These are phyloP conservation scores for Eurytoma californica DNA, from an alignment of 2,888 invertebrate species.

Conservation along the genomic window DNA sequence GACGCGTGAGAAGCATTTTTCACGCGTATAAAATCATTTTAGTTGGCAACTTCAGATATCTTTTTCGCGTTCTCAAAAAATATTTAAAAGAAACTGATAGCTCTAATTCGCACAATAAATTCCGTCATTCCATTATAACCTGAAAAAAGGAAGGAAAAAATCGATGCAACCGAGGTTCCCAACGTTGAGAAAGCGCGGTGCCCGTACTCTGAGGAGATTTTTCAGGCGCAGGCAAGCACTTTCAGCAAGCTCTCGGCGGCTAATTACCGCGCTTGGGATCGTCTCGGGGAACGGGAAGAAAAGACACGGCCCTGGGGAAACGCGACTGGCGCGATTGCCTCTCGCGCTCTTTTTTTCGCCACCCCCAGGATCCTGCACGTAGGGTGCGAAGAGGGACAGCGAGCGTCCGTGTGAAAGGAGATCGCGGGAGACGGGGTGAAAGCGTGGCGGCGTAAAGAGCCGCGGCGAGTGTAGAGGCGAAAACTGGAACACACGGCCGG, in stretches of 20 bases:
- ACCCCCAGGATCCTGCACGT: background rate
- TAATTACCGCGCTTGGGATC: slow-evolving; percentile 63
- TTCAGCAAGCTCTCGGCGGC: slow-evolving; percentile 55
- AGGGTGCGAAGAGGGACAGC: slow-evolving; percentile 21
- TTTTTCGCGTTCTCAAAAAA: too few relatives aligned
- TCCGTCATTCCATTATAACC: background rate
- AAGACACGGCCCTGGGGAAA: slow-evolving; percentile 56
- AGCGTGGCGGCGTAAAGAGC: slow-evolving; percentile 46
- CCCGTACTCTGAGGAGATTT: slow-evolving; percentile 38
- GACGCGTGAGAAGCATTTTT: background rate
- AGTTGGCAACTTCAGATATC: background rate
- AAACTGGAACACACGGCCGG: too few relatives aligned
- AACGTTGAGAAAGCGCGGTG: too few relatives aligned
- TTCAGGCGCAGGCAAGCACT: slow-evolving; percentile 14
- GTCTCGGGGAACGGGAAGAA: slow-evolving; percentile 14
- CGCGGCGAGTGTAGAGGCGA: background rate
- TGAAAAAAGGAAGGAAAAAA: too few relatives aligned
- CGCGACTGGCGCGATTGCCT: slow-evolving; percentile 28
- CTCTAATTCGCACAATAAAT: too few relatives aligned
- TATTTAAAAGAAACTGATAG: too few relatives aligned
- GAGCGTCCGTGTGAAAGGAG: slow-evolving; percentile 24
- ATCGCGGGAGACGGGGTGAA: slow-evolving; percentile 47
- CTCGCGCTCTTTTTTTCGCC: slow-evolving; percentile 19
- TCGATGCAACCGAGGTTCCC: background rate
- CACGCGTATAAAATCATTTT: background rate